A percentile compares a stretch with the other conserved stretches of the same genome.
phyloP scores from a whole-genome alignment of 2,888 invertebrate species.

The Lumbricus terrestris region DNA sequence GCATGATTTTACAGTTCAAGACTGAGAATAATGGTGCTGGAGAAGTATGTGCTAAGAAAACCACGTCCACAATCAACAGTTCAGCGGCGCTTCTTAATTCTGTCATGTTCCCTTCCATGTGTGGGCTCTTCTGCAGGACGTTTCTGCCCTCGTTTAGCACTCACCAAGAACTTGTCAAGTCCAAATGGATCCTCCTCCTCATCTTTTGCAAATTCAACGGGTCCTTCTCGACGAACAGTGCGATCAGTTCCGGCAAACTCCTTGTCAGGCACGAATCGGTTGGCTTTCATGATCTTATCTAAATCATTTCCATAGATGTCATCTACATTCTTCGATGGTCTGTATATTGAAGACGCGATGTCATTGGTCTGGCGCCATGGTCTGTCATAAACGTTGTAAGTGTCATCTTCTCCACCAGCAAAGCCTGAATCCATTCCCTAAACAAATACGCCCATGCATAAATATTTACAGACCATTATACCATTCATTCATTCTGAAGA shows the following conservation, averaged over 20 bases:
- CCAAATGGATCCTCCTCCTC: slow-evolving; percentile 90
- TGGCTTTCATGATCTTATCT: slow-evolving; percentile 75
- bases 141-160: slow-evolving; percentile 73
- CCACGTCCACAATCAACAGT: not conserved
- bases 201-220: slow-evolving; percentile 84
- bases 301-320: slow-evolving; percentile 88
- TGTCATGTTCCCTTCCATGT: slow-evolving; percentile 16
- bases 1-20: slow-evolving; percentile 3
- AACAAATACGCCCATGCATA: not conserved
- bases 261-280: slow-evolving; percentile 92
- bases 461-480: not conserved
- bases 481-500: too few relatives aligned
- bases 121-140: slow-evolving; percentile 47
- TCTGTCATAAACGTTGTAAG: slow-evolving; percentile 95
- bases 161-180: slow-evolving; percentile 94
- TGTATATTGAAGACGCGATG: slow-evolving; percentile 77
- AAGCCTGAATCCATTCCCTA: slow-evolving; percentile 87
- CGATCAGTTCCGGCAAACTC: slow-evolving; percentile 90
- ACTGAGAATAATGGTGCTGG: not conserved
- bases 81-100: slow-evolving; percentile 11
- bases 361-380: slow-evolving; percentile 90
- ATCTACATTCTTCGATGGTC: slow-evolving; percentile 73
- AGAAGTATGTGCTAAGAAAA: not conserved
- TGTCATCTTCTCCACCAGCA: slow-evolving; percentile 83
- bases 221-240: slow-evolving; percentile 61